A percentile compares a stretch with the other conserved stretches of the same genome.
Conservation (phyloP, 2,113 vertebrate genomes). For the Eurypyga helias region DNA sequence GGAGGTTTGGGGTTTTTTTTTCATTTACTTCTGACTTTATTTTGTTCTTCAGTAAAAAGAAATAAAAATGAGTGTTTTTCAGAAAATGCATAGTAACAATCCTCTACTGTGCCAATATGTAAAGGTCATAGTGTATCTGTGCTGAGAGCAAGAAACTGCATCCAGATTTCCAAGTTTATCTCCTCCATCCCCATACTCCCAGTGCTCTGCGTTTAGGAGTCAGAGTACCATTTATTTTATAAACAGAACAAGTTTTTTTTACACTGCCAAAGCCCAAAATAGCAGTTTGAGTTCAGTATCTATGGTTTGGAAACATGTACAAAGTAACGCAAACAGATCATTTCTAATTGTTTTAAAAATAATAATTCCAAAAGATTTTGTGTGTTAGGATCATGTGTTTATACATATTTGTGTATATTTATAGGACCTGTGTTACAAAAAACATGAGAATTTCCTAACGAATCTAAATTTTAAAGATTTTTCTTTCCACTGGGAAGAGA, state of each 20-base stretch:
- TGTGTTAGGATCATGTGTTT: background rate
- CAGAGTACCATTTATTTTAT: background rate
- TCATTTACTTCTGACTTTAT: background rate
- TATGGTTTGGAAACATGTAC: background rate
- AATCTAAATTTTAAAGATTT: constrained; percentile 18
- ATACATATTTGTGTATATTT: background rate
- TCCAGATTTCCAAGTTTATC: background rate
- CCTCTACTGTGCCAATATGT: background rate
- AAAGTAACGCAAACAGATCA: background rate
- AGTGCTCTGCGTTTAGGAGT: background rate
- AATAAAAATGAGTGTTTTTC: background rate
- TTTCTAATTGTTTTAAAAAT: background rate
- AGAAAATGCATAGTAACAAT: background rate
- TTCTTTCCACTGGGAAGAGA: background rate
- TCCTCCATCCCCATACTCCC: background rate
- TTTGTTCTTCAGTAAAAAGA: background rate
- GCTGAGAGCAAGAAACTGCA: background rate
- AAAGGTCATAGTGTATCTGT: background rate
- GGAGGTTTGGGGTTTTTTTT: rapidly evolving
- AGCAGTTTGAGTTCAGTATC: background rate
- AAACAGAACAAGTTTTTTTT: background rate
- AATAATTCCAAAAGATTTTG: background rate
- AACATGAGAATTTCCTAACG: background rate
- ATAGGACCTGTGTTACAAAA: background rate
- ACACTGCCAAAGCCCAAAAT: background rate